Percentiles rank a stretch among this genome's conserved stretches.
Conservation (phyloP, 1,140 invertebrate species). For the Ceratina japonica region DNA sequence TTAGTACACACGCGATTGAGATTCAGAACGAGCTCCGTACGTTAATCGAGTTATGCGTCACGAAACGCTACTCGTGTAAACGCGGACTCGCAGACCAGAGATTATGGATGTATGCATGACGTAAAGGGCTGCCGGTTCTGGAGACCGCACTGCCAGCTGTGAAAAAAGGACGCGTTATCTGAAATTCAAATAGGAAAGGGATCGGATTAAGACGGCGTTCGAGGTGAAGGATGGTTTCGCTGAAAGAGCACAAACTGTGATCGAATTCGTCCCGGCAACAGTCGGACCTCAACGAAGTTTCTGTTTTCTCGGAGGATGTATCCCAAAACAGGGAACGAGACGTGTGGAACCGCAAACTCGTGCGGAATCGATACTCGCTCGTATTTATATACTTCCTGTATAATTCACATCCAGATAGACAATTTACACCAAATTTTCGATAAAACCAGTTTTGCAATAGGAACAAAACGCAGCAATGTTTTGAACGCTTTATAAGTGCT, state of each 20-base stretch:
- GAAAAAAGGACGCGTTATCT: background rate
- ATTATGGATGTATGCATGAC: conserved; percentile 34
- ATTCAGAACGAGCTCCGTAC: background rate
- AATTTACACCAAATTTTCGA: no score
- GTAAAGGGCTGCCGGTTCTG: conserved; percentile 19
- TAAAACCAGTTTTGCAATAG: no score
- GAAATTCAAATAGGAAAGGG: background rate
- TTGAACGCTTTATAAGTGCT: no score
- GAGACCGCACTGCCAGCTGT: background rate
- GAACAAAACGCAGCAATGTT: conserved; percentile 12
- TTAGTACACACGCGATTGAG: background rate
- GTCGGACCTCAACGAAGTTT: conserved; percentile 29
- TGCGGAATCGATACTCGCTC: no score
- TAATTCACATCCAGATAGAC: no score
- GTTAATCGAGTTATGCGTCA: background rate
- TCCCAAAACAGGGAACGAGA: background rate
- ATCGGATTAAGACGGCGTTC: background rate
- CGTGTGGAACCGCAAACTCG: conserved; percentile 18
- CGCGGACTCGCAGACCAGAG: background rate
- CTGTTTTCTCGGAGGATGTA: conserved; percentile 7
- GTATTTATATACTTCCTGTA: no score
- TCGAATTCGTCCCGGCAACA: conserved; percentile 16
- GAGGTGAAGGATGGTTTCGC: background rate
- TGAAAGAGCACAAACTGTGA: background rate
- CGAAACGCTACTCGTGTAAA: conserved; percentile 21